Evolutionary conservation across 2,113 vertebrate species (phyloP).

Genomic region (Neofelis nebulosa): DNA sequence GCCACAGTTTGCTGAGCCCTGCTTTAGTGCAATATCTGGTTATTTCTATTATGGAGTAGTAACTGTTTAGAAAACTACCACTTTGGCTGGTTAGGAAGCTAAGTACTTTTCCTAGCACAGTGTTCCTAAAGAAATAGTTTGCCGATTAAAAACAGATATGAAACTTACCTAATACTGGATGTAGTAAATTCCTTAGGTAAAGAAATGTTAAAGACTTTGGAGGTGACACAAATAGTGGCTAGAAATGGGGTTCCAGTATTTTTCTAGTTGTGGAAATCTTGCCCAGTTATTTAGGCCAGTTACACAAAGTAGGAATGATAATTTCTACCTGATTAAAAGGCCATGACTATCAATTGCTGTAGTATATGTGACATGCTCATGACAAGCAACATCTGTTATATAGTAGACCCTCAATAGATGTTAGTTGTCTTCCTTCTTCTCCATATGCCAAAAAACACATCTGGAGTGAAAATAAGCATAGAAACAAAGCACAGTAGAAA

Average conservation of each 20-base stretch:
- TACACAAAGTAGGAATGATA: neutral
- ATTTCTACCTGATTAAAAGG: neutral
- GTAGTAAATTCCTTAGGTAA: neutral
- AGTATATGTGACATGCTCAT: neutral
- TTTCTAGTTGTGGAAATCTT: conserved; percentile 12
- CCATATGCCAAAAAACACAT: neutral
- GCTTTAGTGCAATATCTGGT: neutral
- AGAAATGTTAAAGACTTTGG: neutral
- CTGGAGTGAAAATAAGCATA: conserved; percentile 12
- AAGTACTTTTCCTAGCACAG: neutral
- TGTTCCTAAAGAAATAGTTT: neutral
- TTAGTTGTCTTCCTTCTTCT: neutral
- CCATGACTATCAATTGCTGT: neutral
- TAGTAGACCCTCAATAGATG: neutral
- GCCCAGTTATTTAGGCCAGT: neutral
- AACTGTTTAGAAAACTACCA: neutral
- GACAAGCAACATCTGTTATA: neutral
- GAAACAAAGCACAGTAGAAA: neutral
- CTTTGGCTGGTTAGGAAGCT: neutral
- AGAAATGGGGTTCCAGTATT: neutral
- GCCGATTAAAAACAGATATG: neutral
- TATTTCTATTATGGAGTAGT: neutral
- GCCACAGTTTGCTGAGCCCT: neutral
- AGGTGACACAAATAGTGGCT: neutral
- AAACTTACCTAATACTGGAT: neutral